Base-by-base conservation (phyloP, 2,888 invertebrate genomes). In the Hemicrepidius hirtus region DNA sequence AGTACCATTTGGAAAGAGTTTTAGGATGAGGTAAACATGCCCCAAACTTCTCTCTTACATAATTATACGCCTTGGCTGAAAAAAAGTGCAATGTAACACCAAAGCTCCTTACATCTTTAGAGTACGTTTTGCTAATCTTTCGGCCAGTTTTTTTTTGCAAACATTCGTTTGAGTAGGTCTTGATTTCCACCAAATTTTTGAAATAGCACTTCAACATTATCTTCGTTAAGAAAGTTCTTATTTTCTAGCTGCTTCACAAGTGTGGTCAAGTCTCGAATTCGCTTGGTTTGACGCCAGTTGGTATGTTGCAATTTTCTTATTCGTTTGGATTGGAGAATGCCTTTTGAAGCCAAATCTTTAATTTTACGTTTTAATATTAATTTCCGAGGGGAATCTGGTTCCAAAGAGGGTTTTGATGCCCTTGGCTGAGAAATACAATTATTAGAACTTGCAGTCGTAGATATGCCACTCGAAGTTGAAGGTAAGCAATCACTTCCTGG, bases 1-100 rank as follows among this genome's bases (percentile, higher is more conserved):
- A 53, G 57, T 82, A 83, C 85, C 84, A 85, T 40, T 79, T 82
- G 40, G 79, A 0, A n/a, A 65, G 40, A 35, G 24, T 65, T 24
- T 65, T 65, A 7, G 65, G 53, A 28, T 65, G 53, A 16, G 53
- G 53, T 10, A 65, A 53, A 13, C 53, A 20, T 21, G 24, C 13
- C 4, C 44, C 0, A 65, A 65, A 65, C 44, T 40, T 65, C 16
- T 37, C 12, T 35, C 53, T 3, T 10, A 65, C 53, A 65, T 53
- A 53, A 40, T 50, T 20, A 21, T 65, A 53, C 9, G 24, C 65
- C 44, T 65, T 65, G 9, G 65, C 53, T 10, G 53, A 53, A 41
- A 65, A 65, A 53, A 65, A 57, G 10, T 65, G 50, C 24, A 53
- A 35, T 7, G 64, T 49, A 20, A 64, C 35, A 7, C 50, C 50